Conservation (phyloP, 2,888 invertebrate genomes). For the Leptinotarsa haldemani region DNA sequence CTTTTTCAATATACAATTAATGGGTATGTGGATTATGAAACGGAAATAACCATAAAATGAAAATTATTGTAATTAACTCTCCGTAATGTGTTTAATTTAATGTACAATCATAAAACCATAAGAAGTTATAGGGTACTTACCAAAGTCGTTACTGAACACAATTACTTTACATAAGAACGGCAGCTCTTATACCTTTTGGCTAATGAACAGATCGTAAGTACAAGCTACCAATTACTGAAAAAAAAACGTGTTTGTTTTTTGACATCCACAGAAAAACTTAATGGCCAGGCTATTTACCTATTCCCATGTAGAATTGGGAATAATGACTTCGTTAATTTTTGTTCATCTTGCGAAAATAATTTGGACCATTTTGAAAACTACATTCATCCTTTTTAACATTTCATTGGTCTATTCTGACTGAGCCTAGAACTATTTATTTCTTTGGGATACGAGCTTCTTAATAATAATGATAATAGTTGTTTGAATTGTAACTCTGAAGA, state of each 20-base stretch:
- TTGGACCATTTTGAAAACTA: background rate
- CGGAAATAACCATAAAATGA: background rate
- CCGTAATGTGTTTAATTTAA: background rate
- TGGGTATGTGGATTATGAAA: background rate
- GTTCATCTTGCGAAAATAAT: background rate
- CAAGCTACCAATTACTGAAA: conserved; percentile 1
- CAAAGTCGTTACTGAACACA: background rate
- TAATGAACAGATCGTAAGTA: conserved; percentile 10
- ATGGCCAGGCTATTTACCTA: background rate
- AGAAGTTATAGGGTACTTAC: background rate
- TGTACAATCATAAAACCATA: background rate
- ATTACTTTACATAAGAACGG: background rate
- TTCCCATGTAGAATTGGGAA: background rate
- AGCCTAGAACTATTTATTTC: no score
- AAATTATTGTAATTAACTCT: background rate
- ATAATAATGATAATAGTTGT: no score
- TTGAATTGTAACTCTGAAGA: no score
- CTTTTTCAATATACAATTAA: no score
- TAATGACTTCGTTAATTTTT: background rate
- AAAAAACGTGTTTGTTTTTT: background rate
- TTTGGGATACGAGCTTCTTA: no score
- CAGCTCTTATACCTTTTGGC: background rate
- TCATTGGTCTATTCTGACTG: no score
- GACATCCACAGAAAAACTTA: background rate
- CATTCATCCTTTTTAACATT: background rate